Conservation (phyloP, 1,140 invertebrate genomes). For the Helicoverpa zea region DNA sequence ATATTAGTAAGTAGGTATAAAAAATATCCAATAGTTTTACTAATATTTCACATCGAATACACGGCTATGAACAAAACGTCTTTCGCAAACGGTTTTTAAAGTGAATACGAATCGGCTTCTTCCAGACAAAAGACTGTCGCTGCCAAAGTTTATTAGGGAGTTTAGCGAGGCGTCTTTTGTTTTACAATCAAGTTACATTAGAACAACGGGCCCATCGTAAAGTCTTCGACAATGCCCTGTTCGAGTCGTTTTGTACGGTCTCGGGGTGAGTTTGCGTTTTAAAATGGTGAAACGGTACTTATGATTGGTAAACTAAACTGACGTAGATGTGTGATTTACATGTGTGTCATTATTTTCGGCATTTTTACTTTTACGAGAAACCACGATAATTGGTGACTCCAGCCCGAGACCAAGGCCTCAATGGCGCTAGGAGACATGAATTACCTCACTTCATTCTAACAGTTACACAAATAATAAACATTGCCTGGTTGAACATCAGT, state of each 20-base stretch:
- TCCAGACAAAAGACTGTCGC: slow-evolving; percentile 74
- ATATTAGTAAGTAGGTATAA: no score
- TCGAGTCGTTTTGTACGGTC: slow-evolving; percentile 66
- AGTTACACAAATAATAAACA: no score
- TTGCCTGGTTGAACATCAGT: no score
- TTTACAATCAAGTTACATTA: slow-evolving; percentile 73
- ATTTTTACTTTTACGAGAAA: no score
- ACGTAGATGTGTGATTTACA: neutral
- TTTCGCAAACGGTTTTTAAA: slow-evolving; percentile 53
- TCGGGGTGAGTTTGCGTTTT: slow-evolving; percentile 57
- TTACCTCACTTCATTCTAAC: no score
- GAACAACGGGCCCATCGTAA: slow-evolving; percentile 60
- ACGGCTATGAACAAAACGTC: slow-evolving; percentile 43
- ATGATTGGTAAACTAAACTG: slow-evolving; percentile 48
- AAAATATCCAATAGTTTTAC: no score
- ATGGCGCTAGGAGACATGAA: no score
- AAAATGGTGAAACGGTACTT: slow-evolving; percentile 55
- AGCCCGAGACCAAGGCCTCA: no score
- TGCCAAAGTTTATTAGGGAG: slow-evolving; percentile 60
- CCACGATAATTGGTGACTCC: no score
- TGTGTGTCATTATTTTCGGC: neutral
- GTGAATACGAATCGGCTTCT: slow-evolving; percentile 61
- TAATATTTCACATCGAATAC: neutral
- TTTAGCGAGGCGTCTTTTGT: slow-evolving; percentile 66
- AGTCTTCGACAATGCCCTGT: slow-evolving; percentile 60